A percentile compares a stretch with the other conserved stretches of the same genome.
Evolutionary conservation across 2,797 vertebrate species (phyloP).

Genomic region (Eulemur coronatus): DNA sequence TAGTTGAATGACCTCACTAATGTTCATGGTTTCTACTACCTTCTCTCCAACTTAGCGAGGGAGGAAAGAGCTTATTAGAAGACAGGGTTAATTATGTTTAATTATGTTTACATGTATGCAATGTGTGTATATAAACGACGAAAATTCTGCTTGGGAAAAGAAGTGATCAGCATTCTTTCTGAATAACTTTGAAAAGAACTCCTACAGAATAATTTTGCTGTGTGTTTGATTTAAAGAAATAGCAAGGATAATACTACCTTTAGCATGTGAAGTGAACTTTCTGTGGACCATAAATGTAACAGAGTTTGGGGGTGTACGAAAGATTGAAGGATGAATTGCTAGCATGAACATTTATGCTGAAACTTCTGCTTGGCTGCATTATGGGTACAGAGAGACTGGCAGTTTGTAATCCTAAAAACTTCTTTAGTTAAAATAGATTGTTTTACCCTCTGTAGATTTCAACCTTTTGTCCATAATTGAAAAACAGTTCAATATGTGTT

Average conservation of each 20-base stretch:
- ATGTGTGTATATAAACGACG: background rate
- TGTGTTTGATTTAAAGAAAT: background rate
- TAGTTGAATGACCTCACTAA: background rate
- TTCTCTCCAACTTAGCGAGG: background rate
- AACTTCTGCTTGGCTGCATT: slow-evolving; percentile 24
- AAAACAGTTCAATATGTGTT: slow-evolving; percentile 48
- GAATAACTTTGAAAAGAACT: background rate
- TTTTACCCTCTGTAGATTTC: background rate
- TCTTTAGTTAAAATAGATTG: slow-evolving; percentile 43
- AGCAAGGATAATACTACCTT: background rate
- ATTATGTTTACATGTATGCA: background rate
- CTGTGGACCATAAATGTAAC: background rate
- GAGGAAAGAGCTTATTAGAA: slow-evolving; percentile 13
- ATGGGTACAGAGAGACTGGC: background rate
- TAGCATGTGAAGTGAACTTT: background rate
- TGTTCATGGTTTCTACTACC: background rate
- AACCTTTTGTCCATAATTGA: slow-evolving; percentile 31
- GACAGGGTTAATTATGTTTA: background rate
- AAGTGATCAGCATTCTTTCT: background rate
- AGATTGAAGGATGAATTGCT: background rate
- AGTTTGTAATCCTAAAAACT: slow-evolving; percentile 25
- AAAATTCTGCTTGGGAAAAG: slow-evolving; percentile 13
- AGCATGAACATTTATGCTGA: background rate
- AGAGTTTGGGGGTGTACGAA: background rate
- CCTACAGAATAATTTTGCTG: background rate